A percentile compares a stretch with the other conserved stretches of the same genome.
These are phyloP conservation scores for Macrobrachium nipponense DNA, from an alignment of 1,140 invertebrate species.

Conservation along the genomic window DNA sequence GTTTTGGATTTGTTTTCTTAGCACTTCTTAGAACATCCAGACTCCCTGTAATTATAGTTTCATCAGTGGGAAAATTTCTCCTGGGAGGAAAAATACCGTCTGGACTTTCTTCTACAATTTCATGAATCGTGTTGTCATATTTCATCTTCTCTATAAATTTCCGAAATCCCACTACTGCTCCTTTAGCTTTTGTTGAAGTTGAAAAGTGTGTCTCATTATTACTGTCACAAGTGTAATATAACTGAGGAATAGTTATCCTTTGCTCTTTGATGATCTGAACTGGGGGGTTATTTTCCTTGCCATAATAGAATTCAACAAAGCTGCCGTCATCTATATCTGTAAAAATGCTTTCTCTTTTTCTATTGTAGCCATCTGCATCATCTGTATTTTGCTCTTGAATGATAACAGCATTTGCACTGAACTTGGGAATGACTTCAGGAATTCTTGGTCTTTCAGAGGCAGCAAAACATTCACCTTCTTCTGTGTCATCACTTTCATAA, in stretches of 20 bases:
- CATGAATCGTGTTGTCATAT: conserved; percentile 8
- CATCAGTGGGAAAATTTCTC: conserved; percentile 11
- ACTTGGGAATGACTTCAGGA: neutral
- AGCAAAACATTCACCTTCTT: neutral
- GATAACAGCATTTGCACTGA: neutral
- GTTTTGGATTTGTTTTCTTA: neutral
- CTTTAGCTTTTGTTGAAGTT: conserved; percentile 57
- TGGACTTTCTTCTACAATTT: conserved; percentile 45
- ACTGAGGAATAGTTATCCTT: conserved; percentile 13
- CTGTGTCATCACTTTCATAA: too few species aligned
- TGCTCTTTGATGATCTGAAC: conserved; percentile 23
- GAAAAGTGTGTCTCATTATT: conserved; percentile 62
- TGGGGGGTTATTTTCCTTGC: conserved; percentile 31
- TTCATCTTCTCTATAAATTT: conserved; percentile 51
- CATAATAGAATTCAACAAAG: conserved; percentile 59
- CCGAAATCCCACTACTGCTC: conserved; percentile 48
- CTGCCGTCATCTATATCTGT: conserved; percentile 63
- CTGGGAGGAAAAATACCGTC: neutral
- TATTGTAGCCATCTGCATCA: neutral
- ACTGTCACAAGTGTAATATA: conserved; percentile 60
- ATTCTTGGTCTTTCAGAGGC: neutral
- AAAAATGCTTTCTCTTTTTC: conserved; percentile 52
- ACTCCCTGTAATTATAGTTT: conserved; percentile 51
- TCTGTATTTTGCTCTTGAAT: conserved; percentile 2
- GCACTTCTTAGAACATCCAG: conserved; percentile 1